These are phyloP conservation scores for Adineta ricciae DNA, from an alignment of 2,888 invertebrate genomes.

Conservation along the genomic window DNA sequence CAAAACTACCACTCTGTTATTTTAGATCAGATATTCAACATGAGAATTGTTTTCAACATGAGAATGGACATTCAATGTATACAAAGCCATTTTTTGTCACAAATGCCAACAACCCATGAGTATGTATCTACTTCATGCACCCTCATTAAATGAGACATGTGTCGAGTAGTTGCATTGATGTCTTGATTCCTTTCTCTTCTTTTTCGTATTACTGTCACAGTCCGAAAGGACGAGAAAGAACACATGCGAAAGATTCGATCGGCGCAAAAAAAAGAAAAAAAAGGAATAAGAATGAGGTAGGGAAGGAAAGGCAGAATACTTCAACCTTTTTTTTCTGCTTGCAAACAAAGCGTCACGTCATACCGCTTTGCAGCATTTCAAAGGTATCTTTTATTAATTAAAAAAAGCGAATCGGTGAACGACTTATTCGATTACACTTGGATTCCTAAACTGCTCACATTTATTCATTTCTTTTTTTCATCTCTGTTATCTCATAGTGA, in stretches of 20 bases:
- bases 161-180: too few relatives aligned
- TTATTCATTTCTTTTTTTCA: too few relatives aligned
- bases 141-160: too few relatives aligned
- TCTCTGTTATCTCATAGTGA: background rate
- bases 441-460: background rate
- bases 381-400: background rate
- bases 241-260: background rate
- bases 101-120: background rate
- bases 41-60: background rate
- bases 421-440: background rate
- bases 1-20: too few relatives aligned
- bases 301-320: background rate
- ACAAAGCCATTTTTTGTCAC: background rate
- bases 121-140: background rate
- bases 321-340: background rate
- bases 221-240: background rate
- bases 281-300: background rate
- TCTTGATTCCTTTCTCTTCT: background rate
- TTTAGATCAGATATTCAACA: background rate
- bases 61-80: background rate
- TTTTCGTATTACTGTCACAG: background rate
- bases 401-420: background rate
- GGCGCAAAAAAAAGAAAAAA: background rate
- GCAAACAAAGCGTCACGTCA: background rate
- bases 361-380: background rate